phyloP scores from a whole-genome alignment of 2,888 invertebrate species.

The Leucophenga montana region DNA sequence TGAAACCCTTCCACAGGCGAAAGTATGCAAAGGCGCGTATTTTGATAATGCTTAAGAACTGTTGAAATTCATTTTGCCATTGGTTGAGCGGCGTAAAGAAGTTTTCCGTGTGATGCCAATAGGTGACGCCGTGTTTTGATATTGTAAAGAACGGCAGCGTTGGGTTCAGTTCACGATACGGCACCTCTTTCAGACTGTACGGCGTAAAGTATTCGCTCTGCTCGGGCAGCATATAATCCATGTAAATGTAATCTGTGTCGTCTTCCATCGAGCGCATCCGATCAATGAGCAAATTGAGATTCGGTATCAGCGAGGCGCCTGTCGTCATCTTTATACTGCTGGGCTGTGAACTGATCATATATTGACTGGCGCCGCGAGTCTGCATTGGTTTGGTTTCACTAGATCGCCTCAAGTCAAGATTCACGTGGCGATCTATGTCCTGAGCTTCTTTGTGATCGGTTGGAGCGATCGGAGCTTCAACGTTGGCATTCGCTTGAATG shows the following conservation, averaged over 20 bases:
- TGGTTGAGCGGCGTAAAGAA: slow-evolving; percentile 84
- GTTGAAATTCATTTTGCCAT: slow-evolving; percentile 89
- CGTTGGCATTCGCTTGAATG: no score
- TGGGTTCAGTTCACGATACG: slow-evolving; percentile 79
- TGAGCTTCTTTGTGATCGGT: no score
- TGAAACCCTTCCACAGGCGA: slow-evolving; percentile 86
- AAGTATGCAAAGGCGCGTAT: slow-evolving; percentile 81
- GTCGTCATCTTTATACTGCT: slow-evolving; percentile 45
- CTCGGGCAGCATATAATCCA: slow-evolving; percentile 83
- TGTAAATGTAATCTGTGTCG: slow-evolving; percentile 81
- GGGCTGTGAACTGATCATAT: no score
- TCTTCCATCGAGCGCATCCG: slow-evolving; percentile 76
- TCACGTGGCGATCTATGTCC: no score
- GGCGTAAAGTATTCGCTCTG: slow-evolving; percentile 83
- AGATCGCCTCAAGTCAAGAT: no score
- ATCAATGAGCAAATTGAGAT: slow-evolving; percentile 64
- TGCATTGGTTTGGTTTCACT: no score
- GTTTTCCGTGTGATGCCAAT: slow-evolving; percentile 81
- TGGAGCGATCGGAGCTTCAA: no score
- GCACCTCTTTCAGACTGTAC: slow-evolving; percentile 84
- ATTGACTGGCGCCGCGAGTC: no score
- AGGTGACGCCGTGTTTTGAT: slow-evolving; percentile 87
- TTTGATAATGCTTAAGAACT: slow-evolving; percentile 84
- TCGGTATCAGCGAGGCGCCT: slow-evolving; percentile 68
- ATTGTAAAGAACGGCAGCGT: slow-evolving; percentile 85